A percentile compares a stretch with the other conserved stretches of the same genome.
phyloP scores from a whole-genome alignment of 2,113 vertebrate genomes.

The Grantiella picta region DNA sequence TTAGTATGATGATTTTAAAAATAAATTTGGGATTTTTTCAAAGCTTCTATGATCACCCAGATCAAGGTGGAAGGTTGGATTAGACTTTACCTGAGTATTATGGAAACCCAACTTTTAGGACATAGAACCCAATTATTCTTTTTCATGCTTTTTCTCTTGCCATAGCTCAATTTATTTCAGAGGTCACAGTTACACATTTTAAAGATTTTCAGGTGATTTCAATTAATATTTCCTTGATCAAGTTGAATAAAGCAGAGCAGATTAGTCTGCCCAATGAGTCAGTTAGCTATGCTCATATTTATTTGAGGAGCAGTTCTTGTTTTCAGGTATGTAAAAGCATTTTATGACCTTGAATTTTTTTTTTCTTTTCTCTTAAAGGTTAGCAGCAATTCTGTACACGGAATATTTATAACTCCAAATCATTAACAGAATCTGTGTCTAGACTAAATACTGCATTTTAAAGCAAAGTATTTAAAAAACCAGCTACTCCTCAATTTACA shows the following conservation, averaged over 20 bases:
- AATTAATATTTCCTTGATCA: background rate
- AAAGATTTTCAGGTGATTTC: background rate
- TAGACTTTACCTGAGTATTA: background rate
- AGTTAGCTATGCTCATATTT: background rate
- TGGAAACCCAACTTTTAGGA: background rate
- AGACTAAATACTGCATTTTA: conserved; percentile 27
- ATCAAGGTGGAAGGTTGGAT: background rate
- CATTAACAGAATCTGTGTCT: conserved; percentile 6
- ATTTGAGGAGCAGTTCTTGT: background rate
- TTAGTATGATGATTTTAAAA: background rate
- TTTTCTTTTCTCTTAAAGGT: background rate
- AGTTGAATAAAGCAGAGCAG: background rate
- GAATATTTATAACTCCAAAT: background rate
- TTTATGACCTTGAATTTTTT: background rate
- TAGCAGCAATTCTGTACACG: background rate
- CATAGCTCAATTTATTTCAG: background rate
- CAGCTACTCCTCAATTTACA: background rate
- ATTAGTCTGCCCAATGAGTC: background rate
- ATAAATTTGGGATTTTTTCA: background rate
- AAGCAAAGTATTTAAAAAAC: background rate
- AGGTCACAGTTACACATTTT: background rate
- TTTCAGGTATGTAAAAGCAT: background rate
- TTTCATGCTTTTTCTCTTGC: background rate
- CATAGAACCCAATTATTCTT: background rate
- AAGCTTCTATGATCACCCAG: background rate